Evolutionary conservation across 1,140 invertebrate species (phyloP), one percentile per base, ranked within the genome.

Genomic region (Heterodera schachtii): DNA sequence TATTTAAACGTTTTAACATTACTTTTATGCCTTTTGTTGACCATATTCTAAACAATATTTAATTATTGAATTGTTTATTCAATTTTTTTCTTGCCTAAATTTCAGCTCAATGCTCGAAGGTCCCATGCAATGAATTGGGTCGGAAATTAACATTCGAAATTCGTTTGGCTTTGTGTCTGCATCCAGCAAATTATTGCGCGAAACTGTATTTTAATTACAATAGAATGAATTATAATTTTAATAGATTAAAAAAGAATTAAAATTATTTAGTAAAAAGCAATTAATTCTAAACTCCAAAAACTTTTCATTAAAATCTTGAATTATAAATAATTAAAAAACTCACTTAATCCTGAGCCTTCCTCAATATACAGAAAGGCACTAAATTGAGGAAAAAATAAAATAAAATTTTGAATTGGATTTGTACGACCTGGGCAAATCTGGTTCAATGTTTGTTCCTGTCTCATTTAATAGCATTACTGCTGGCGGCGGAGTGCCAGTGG

Each of bases 351-450:
- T 44, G 75, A 79, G 49, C 81, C 82, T 76, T 88, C 85, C 47
- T 89, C 87, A 73, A 89, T 87, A 75, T 89, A 89, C n/a, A 87
- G 71, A 70, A 89, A 88, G 9, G 87, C 88, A 80, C 81, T 49
- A 71, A 46, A 71, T 31, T 1, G 69, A 2, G 6, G 9, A 11
- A 71, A 71, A 71, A 64, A 19, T 0, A 64, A 64, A 64, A n/a
- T 19, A 19, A 19, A 19, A 19, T 64, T 16, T 64, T 64, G 19
- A 5, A 5, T 64, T 16, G 11, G 9, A 11, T 19, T 60, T 19
- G 19, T 19, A 5, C 57, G 57, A 64, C 57, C 57, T 64, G 21
- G 83, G 82, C 46, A 75, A 82, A 73, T 75, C 82, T 11, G 87
- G 87, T 11, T 77, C 78, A 69, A 84, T 88, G 41, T 89, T 83